These are phyloP conservation scores for Drosophila rubida DNA, from an alignment of 2,888 invertebrate species.

Conservation along the genomic window DNA sequence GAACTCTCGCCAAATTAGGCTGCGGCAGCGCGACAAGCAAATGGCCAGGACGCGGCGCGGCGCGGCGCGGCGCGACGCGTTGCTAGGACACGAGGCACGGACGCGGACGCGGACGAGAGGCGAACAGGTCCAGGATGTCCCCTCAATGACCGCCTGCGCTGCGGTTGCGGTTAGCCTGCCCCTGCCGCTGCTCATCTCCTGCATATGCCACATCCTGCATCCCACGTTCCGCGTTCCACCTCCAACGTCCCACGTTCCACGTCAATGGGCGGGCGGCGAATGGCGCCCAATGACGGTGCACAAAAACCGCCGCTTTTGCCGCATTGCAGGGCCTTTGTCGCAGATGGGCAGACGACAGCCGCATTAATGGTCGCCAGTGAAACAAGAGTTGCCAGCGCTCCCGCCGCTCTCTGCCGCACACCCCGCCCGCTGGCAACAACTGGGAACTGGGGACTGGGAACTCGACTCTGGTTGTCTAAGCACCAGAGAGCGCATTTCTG, in stretches of 20 bases:
- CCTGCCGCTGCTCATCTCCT: not conserved
- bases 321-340: slow-evolving; percentile 77
- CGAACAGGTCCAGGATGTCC: slow-evolving; percentile 36
- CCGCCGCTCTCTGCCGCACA: too few species aligned
- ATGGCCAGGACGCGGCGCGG: slow-evolving; percentile 52
- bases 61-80: not conserved
- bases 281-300: slow-evolving; percentile 52
- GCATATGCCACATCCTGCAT: slow-evolving; percentile 1
- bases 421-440: too few species aligned
- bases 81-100: not conserved
- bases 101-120: slow-evolving; percentile 9
- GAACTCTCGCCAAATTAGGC: slow-evolving; percentile 79
- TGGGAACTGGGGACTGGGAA: too few species aligned
- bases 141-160: slow-evolving; percentile 58
- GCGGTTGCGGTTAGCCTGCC: slow-evolving; percentile 47
- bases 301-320: slow-evolving; percentile 75
- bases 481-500: slow-evolving; percentile 23
- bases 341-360: slow-evolving; percentile 60
- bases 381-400: slow-evolving; percentile 38
- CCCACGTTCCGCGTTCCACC: too few species aligned
- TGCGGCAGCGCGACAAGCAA: slow-evolving; percentile 76
- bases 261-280: slow-evolving; percentile 22
- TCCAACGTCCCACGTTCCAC: slow-evolving; percentile 8
- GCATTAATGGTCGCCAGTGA: slow-evolving; percentile 72
- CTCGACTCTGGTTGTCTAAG: too few species aligned